Evolutionary conservation across 2,888 invertebrate genomes (phyloP).

Genomic region (Caenorhabditis afra): DNA sequence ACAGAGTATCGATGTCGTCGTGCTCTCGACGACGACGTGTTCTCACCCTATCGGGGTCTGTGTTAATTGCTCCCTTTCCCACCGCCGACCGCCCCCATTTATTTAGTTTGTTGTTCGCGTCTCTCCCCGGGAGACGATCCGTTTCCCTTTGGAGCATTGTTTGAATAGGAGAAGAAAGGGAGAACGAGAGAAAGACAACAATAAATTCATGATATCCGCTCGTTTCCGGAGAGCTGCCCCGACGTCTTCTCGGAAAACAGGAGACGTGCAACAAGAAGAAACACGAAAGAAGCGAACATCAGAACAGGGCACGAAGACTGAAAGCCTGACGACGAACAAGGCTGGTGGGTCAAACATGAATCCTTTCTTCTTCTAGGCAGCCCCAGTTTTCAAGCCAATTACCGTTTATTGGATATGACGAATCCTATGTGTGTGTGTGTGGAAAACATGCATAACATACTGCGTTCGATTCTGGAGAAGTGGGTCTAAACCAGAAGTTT

Average conservation of each 20-base stretch:
- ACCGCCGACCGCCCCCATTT: neutral
- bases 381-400: conserved; percentile 32
- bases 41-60: conserved; percentile 2
- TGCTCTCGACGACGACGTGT: neutral
- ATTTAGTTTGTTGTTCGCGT: conserved; percentile 13
- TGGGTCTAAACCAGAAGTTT: conserved; percentile 15
- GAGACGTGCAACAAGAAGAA: conserved; percentile 5
- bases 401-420: conserved; percentile 38
- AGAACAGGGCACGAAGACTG: no score
- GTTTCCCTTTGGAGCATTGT: conserved; percentile 32
- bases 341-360: conserved; percentile 19
- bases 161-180: conserved; percentile 22
- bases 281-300: neutral
- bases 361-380: neutral
- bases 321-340: neutral
- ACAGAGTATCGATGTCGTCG: conserved; percentile 10
- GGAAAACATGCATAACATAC: conserved; percentile 40
- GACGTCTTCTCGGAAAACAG: neutral
- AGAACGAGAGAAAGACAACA: conserved; percentile 13
- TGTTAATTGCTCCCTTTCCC: conserved; percentile 30
- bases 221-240: conserved; percentile 25
- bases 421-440: conserved; percentile 25
- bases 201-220: conserved; percentile 53
- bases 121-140: neutral
- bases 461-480: conserved; percentile 20